Evolutionary conservation across 2,797 vertebrate genomes (phyloP), one percentile per base, ranked within the genome.

Genomic region (Ctenopoma multispine): DNA sequence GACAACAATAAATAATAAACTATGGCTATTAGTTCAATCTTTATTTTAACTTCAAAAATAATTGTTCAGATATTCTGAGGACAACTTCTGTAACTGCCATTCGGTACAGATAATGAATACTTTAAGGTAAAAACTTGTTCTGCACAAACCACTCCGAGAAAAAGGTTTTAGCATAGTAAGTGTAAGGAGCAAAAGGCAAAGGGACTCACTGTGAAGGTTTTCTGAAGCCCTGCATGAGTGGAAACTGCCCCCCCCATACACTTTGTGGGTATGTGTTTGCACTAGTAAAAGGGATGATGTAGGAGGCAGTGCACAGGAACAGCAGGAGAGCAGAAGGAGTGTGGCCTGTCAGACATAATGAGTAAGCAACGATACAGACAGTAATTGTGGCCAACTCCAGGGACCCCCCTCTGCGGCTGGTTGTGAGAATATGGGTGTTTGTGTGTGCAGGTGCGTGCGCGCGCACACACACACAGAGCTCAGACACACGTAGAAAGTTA

Each of bases 281-380:
- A 55, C 58, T 53, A 66, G 29, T 54, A 64, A 55, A 36, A 4
- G 60, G 50, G 67, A 56, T 75, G 69, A 85, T 85, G 81, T 80
- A 85, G 80, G 77, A 86, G 85, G 82, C 72, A 77, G 80, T 49
- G 80, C 81, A 81, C 81, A 63, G 75, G 87, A 92, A 90, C 43
- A 62, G 81, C 84, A 86, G 92, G 91, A 80, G 89, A 85, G 86
- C 86, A 90, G 85, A 92, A 87, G 90, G 77, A 72, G 92, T 94
- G 90, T 94, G 93, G 85, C 90, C 84, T 91, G 90, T 89, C 89
- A 92, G 90, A 84, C 90, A 85, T 95, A 96, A 96, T 92, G 90
- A 96, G 93, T 87, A 92, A 87, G 91, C 83, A 91, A 92, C 92
- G 92, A 94, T 92, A 94, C 89, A 93, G 90, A 92, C 63, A 62